Evolutionary conservation across 2,797 vertebrate genomes (phyloP).

Genomic region (Erethizon dorsatum): DNA sequence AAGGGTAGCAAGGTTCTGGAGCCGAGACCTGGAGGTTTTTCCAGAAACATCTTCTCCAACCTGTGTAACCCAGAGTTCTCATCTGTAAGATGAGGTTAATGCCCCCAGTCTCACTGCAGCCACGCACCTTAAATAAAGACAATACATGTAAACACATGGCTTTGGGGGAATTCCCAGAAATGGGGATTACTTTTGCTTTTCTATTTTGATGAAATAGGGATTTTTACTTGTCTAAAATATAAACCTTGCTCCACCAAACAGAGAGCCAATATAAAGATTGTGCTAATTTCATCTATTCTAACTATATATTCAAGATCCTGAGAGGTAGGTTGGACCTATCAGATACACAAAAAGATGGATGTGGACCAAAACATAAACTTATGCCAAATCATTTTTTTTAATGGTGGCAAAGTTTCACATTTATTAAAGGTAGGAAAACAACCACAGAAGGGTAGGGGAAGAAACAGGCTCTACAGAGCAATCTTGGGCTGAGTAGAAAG

Average conservation of each 20-base stretch:
- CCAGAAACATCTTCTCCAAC: accelerated
- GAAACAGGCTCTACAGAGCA: neutral
- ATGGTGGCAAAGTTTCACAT: neutral
- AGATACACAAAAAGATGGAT: neutral
- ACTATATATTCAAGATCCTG: neutral
- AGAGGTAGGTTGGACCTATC: neutral
- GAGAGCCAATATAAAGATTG: neutral
- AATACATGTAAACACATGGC: neutral
- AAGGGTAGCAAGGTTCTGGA: neutral
- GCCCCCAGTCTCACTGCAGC: neutral
- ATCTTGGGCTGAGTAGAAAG: neutral
- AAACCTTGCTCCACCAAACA: neutral
- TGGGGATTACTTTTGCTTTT: neutral
- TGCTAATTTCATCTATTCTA: constrained; percentile 32
- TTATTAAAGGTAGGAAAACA: neutral
- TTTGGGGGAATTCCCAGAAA: neutral
- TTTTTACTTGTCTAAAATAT: constrained; percentile 21
- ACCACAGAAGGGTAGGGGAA: neutral
- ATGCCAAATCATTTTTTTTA: neutral
- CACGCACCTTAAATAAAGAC: neutral
- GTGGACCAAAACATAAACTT: neutral
- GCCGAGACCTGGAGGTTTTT: neutral
- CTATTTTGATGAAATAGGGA: neutral
- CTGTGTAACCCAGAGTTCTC: neutral
- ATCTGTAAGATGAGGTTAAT: neutral